Percentiles rank a stretch among this genome's conserved stretches.
phyloP scores from a whole-genome alignment of 2,113 vertebrate genomes.

The Tautogolabrus adspersus region DNA sequence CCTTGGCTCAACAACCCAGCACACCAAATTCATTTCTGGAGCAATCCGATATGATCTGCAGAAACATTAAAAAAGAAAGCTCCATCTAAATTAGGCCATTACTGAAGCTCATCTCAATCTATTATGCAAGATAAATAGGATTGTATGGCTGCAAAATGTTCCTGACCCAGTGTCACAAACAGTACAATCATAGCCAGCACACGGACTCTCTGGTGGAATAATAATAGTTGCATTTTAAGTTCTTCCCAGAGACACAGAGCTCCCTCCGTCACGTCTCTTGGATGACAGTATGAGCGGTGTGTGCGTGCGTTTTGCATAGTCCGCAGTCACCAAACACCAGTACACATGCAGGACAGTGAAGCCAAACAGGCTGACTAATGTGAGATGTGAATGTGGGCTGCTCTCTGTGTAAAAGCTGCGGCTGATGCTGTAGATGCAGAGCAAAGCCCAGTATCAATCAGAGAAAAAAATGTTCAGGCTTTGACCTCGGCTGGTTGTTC shows the following conservation, averaged over 20 bases:
- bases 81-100: slow-evolving; percentile 9
- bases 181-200: slow-evolving; percentile 32
- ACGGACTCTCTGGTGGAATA: slow-evolving; percentile 49
- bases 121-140: slow-evolving; percentile 19
- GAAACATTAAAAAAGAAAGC: slow-evolving; percentile 31
- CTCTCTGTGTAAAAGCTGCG: slow-evolving; percentile 27
- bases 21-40: background rate
- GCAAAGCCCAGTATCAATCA: background rate
- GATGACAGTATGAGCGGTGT: slow-evolving; percentile 35
- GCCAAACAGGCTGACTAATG: slow-evolving; percentile 55
- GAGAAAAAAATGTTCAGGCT: slow-evolving; percentile 14
- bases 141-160: slow-evolving; percentile 25
- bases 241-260: slow-evolving; percentile 39
- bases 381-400: slow-evolving; percentile 57
- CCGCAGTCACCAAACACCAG: slow-evolving; percentile 57
- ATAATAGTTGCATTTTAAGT: slow-evolving; percentile 46
- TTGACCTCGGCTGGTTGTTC: background rate
- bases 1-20: background rate
- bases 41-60: slow-evolving; percentile 30
- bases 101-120: slow-evolving; percentile 44
- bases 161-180: slow-evolving; percentile 42
- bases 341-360: slow-evolving; percentile 34
- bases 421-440: slow-evolving; percentile 56
- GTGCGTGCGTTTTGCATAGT: slow-evolving; percentile 35
- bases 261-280: slow-evolving; percentile 20